Evolutionary conservation across 53 echinoderm and acorn worm species (phyloP).

Genomic region (Luidia sarsii): DNA sequence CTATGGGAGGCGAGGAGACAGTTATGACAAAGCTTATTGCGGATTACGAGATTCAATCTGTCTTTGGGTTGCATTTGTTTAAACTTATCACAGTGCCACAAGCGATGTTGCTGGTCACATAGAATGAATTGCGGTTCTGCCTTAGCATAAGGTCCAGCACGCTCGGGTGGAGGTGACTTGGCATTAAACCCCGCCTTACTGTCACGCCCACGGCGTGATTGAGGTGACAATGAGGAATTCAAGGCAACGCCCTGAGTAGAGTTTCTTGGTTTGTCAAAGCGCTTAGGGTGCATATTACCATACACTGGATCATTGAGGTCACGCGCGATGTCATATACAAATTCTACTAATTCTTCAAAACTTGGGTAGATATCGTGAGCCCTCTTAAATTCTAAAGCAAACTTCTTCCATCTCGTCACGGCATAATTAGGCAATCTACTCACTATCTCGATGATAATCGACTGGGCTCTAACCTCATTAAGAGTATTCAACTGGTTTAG

Average conservation of each 20-base stretch:
- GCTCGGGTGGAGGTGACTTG: not conserved
- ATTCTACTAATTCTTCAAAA: slow-evolving; percentile 3
- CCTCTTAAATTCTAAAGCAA: slow-evolving; percentile 4
- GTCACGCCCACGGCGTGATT: too few species aligned
- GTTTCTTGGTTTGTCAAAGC: not conserved
- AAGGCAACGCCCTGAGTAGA: not conserved
- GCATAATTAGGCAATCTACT: slow-evolving; percentile 47
- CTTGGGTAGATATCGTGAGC: slow-evolving; percentile 14
- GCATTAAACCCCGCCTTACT: not conserved
- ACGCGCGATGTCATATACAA: not conserved
- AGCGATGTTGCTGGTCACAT: slow-evolving; percentile 33
- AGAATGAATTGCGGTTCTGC: slow-evolving; percentile 41
- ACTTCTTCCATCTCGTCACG: slow-evolving; percentile 29
- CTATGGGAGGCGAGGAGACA: slow-evolving; percentile 33
- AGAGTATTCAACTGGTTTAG: slow-evolving; percentile 30
- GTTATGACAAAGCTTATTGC: slow-evolving; percentile 51
- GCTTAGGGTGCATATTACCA: not conserved
- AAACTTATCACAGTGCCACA: slow-evolving; percentile 50
- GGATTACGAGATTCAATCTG: slow-evolving; percentile 20
- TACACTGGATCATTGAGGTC: slow-evolving; percentile 38
- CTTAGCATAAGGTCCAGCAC: slow-evolving; percentile 31
- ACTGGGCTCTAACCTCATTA: slow-evolving; percentile 35
- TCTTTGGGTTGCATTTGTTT: slow-evolving; percentile 34
- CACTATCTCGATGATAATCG: slow-evolving; percentile 21
- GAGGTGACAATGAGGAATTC: not conserved